A percentile compares a stretch with the other conserved stretches of the same genome.
These are phyloP conservation scores for Xanthostigma xanthostigma DNA, from an alignment of 2,888 invertebrate species.

Conservation along the genomic window DNA sequence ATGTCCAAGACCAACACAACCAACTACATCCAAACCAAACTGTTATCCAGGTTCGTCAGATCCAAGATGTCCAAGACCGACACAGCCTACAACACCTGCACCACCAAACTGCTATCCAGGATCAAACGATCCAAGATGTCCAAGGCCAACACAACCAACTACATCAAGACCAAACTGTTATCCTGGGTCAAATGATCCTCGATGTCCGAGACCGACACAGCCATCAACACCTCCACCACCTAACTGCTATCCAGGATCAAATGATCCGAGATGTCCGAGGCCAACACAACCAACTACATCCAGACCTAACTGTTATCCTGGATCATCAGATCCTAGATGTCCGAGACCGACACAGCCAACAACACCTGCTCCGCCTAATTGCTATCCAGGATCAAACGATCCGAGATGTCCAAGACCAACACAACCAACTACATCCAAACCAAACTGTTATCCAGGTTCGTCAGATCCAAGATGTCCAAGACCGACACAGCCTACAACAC, in stretches of 20 bases:
- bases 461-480: conserved; percentile 14
- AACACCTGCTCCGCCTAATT: too few species aligned
- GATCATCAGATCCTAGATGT: conserved; percentile 19
- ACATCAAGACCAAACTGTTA: conserved; percentile 19
- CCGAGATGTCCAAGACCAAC: neutral
- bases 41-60: too few species aligned
- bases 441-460: conserved; percentile 18
- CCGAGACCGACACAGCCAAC: conserved; percentile 13
- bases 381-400: too few species aligned
- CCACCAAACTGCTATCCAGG: too few species aligned
- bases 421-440: conserved; percentile 5
- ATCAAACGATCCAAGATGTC: conserved; percentile 9
- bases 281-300: conserved; percentile 9
- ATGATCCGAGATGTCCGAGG: conserved; percentile 13
- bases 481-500: neutral
- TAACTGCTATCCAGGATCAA: conserved; percentile 19
- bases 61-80: too few species aligned
- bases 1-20: too few species aligned
- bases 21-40: too few species aligned
- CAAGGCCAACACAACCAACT: conserved; percentile 12
- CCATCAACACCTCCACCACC: conserved; percentile 13
- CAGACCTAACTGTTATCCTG: conserved; percentile 14
- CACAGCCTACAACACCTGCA: too few species aligned
- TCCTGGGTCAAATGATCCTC: conserved; percentile 20
- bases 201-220: conserved; percentile 14